Percentiles rank a stretch among this genome's conserved stretches.
phyloP scores from a whole-genome alignment of 2,797 vertebrate genomes.

The Zenarchopterus dispar region DNA sequence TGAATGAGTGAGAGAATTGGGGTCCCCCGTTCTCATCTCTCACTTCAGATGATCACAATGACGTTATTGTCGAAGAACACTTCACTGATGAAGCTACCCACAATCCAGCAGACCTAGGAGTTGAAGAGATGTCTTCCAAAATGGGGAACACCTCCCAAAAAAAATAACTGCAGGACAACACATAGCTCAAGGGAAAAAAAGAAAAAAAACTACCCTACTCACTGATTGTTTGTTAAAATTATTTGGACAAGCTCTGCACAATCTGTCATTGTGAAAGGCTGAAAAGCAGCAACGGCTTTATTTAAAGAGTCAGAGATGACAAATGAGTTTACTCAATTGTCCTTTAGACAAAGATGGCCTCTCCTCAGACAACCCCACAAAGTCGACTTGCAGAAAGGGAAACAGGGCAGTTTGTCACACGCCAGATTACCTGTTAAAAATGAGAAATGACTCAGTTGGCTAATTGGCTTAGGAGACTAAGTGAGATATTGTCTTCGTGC shows the following conservation, averaged over 20 bases:
- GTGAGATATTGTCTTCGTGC: constrained; percentile 12
- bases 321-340: constrained; percentile 77
- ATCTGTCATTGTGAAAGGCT: constrained; percentile 66
- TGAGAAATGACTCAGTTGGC: constrained; percentile 53
- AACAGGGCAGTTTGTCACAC: constrained; percentile 68
- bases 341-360: constrained; percentile 65
- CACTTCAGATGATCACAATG: constrained; percentile 48
- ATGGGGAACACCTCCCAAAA: not conserved
- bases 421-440: constrained; percentile 68
- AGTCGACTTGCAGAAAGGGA: constrained; percentile 47
- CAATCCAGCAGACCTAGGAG: constrained; percentile 8
- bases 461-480: constrained; percentile 27
- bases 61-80: constrained; percentile 46
- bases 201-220: not conserved
- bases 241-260: constrained; percentile 51
- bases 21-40: constrained; percentile 55
- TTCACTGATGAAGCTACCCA: constrained; percentile 41
- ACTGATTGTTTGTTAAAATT: constrained; percentile 36
- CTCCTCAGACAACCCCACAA: constrained; percentile 69
- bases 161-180: not conserved
- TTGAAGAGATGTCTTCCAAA: not conserved
- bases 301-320: constrained; percentile 73
- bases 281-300: constrained; percentile 64
- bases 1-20: constrained; percentile 45
- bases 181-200: not conserved